A percentile compares a stretch with the other conserved stretches of the same genome.
Evolutionary conservation across 1,140 invertebrate genomes (phyloP).

Genomic region (Drosophila trapezifrons): DNA sequence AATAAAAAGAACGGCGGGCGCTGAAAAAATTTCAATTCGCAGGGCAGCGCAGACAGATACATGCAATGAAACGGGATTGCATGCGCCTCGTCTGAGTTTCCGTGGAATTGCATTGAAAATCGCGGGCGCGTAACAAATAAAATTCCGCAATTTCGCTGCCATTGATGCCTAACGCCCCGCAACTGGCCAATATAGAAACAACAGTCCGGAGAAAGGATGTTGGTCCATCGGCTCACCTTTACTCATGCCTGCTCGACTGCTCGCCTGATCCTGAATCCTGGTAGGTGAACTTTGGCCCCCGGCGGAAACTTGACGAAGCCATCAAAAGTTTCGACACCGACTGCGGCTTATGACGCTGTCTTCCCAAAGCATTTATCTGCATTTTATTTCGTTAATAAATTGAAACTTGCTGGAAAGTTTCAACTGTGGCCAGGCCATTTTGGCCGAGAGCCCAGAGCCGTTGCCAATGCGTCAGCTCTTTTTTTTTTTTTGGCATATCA

Average conservation of each 20-base stretch:
- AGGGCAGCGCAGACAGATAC: slow-evolving; percentile 15
- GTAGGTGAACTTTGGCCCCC: slow-evolving; percentile 38
- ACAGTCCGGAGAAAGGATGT: slow-evolving; percentile 11
- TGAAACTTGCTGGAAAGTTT: slow-evolving; percentile 77
- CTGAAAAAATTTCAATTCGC: slow-evolving; percentile 52
- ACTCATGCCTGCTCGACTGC: too few relatives aligned
- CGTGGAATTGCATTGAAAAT: slow-evolving; percentile 72
- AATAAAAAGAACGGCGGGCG: slow-evolving; percentile 24
- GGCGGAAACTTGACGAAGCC: slow-evolving; percentile 59
- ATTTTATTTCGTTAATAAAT: slow-evolving; percentile 83
- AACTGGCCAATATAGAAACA: slow-evolving; percentile 40
- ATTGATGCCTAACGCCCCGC: slow-evolving; percentile 59
- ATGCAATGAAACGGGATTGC: slow-evolving; percentile 43
- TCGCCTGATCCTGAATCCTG: neutral
- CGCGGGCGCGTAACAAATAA: slow-evolving; percentile 78
- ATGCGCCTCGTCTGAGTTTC: slow-evolving; percentile 11
- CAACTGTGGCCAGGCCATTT: slow-evolving; percentile 22
- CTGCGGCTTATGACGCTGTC: slow-evolving; percentile 67
- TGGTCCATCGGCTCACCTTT: neutral
- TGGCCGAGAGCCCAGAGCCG: slow-evolving; percentile 34
- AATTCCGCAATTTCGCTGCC: slow-evolving; percentile 66
- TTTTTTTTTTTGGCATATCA: too few relatives aligned
- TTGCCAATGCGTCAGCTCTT: slow-evolving; percentile 42
- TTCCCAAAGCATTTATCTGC: slow-evolving; percentile 66
- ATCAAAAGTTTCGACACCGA: slow-evolving; percentile 68